Conservation (phyloP, 2,888 invertebrate genomes). For the Xiphydria camelus region DNA sequence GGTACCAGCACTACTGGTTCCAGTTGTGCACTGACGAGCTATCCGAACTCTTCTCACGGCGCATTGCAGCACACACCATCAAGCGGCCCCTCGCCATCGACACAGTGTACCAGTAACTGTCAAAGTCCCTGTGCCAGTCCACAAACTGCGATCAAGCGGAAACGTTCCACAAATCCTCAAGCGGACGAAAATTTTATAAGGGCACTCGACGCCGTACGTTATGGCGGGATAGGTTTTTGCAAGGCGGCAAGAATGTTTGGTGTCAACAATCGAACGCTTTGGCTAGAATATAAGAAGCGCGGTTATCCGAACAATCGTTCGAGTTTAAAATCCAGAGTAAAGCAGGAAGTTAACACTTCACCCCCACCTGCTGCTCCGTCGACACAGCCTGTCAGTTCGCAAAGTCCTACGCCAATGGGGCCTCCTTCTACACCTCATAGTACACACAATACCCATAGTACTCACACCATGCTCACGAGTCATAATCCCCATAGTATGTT, state of each 20-base stretch:
- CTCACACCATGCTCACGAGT: conserved; percentile 64
- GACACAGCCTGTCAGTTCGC: conserved; percentile 58
- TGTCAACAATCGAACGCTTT: conserved; percentile 81
- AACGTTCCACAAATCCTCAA: conserved; percentile 78
- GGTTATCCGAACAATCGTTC: conserved; percentile 81
- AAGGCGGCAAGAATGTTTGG: conserved; percentile 84
- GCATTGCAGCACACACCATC: conserved; percentile 53
- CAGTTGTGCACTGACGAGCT: conserved; percentile 47
- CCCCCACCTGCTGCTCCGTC: conserved; percentile 61
- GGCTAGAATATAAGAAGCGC: conserved; percentile 83
- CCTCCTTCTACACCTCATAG: conserved; percentile 42
- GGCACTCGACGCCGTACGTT: conserved; percentile 79
- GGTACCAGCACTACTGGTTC: conserved; percentile 61
- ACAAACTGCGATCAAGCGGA: conserved; percentile 62
- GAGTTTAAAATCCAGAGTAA: conserved; percentile 76
- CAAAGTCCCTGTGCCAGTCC: conserved; percentile 58
- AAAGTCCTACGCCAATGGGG: conserved; percentile 57
- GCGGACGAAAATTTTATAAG: conserved; percentile 81
- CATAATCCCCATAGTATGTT: conserved; percentile 70
- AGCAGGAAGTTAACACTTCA: conserved; percentile 67
- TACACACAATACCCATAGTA: conserved; percentile 47
- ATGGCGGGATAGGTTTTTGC: conserved; percentile 83
- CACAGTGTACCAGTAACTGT: conserved; percentile 52
- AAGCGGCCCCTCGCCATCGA: conserved; percentile 47
- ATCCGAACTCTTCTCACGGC: conserved; percentile 51